Percentiles rank a stretch among this genome's conserved stretches.
Evolutionary conservation across 2,113 vertebrate species (phyloP).

Genomic region (Pomatostomus ruficeps): DNA sequence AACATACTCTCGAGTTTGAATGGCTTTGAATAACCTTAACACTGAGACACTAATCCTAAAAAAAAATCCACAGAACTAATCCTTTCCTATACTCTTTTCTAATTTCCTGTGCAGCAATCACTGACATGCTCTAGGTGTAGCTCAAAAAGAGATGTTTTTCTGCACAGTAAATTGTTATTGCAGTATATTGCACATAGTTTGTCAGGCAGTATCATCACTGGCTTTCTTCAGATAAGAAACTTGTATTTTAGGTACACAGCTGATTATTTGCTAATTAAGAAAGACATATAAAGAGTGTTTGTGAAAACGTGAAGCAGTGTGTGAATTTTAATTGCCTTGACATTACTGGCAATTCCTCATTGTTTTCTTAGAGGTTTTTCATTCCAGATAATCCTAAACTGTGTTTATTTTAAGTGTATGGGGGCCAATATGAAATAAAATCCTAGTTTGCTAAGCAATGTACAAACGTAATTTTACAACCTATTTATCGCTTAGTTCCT

Average conservation of each 20-base stretch:
- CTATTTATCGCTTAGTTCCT: neutral
- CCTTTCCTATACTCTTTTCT: neutral
- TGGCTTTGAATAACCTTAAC: neutral
- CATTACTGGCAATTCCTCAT: neutral
- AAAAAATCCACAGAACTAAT: neutral
- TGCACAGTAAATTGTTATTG: neutral
- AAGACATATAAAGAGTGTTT: neutral
- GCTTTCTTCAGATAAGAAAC: neutral
- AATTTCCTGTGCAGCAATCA: neutral
- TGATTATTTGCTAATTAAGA: slow-evolving; percentile 32
- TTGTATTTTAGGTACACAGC: neutral
- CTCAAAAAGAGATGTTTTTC: neutral
- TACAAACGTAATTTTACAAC: slow-evolving; percentile 1
- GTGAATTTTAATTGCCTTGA: slow-evolving; percentile 21
- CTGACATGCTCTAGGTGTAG: neutral
- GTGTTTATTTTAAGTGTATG: slow-evolving; percentile 8
- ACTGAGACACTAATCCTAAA: neutral
- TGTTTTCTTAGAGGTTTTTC: neutral
- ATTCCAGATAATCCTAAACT: neutral
- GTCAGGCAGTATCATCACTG: neutral
- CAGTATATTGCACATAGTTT: neutral
- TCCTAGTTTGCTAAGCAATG: neutral
- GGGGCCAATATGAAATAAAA: neutral
- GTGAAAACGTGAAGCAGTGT: neutral
- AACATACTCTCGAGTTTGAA: neutral